Evolutionary conservation across 2,888 invertebrate species (phyloP).

Genomic region (Timema cristinae): DNA sequence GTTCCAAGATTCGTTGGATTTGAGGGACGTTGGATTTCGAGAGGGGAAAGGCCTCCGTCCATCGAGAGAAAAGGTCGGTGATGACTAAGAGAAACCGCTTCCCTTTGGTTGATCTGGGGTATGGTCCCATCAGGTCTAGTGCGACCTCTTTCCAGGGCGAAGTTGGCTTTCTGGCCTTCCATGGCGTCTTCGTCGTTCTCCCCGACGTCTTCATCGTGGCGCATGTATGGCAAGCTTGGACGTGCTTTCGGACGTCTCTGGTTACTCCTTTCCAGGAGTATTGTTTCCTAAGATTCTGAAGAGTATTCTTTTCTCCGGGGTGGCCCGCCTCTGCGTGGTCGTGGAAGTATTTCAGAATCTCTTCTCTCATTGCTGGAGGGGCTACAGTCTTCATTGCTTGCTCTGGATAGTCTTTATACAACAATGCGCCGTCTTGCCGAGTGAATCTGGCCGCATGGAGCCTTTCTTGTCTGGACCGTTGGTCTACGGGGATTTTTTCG

Average conservation of each 20-base stretch:
- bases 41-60: neutral
- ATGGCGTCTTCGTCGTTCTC: neutral
- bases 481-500: too few relatives aligned
- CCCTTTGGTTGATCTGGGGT: neutral
- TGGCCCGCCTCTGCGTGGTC: neutral
- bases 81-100: neutral
- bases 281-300: neutral
- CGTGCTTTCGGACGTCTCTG: neutral
- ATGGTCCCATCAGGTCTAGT: neutral
- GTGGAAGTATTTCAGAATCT: neutral
- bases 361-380: neutral
- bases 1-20: neutral
- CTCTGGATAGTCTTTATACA: neutral
- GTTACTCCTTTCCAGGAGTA: neutral
- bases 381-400: neutral
- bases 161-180: neutral
- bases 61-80: neutral
- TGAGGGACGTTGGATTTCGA: neutral
- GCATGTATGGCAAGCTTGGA: neutral
- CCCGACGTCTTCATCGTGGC: neutral
- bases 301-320: neutral
- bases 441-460: too few relatives aligned
- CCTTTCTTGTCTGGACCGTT: too few relatives aligned
- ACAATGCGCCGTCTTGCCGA: neutral
- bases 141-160: neutral